A percentile compares a stretch with the other conserved stretches of the same genome.
phyloP scores from a whole-genome alignment of 2,888 invertebrate genomes.

The Scaptomyza flava region DNA sequence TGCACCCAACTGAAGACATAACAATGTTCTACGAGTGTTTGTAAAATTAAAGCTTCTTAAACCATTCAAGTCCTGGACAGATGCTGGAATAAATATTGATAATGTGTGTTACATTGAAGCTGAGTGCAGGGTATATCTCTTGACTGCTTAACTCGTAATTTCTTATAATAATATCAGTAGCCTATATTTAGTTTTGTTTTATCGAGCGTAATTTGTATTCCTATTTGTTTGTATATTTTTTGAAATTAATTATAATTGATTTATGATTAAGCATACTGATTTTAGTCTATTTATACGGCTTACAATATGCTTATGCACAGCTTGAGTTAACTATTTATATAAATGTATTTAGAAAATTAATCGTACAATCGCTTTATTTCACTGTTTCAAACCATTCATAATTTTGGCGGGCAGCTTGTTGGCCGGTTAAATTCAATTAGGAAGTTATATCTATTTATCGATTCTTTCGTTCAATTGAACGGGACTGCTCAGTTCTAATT shows the following conservation, averaged over 20 bases:
- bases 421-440: not conserved
- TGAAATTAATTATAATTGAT: slow-evolving; percentile 10
- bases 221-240: slow-evolving; percentile 16
- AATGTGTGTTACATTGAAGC: not conserved
- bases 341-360: slow-evolving; percentile 11
- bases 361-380: slow-evolving; percentile 1
- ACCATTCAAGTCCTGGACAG: not conserved
- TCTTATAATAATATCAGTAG: slow-evolving; percentile 9
- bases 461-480: no score
- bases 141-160: slow-evolving; percentile 18
- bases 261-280: slow-evolving; percentile 4
- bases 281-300: not conserved
- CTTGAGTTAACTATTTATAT: not conserved
- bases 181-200: slow-evolving; percentile 13
- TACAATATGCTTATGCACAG: not conserved
- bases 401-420: not conserved
- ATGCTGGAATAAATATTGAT: not conserved
- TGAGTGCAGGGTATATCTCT: slow-evolving; percentile 5
- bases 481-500: no score
- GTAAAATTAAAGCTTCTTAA: not conserved
- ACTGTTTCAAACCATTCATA: not conserved
- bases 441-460: no score
- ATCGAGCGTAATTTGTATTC: slow-evolving; percentile 5
- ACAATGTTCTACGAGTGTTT: not conserved
- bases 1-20: slow-evolving; percentile 4